These are phyloP conservation scores for Oreamnos americanus DNA, from an alignment of 2,113 vertebrate genomes.

Conservation along the genomic window DNA sequence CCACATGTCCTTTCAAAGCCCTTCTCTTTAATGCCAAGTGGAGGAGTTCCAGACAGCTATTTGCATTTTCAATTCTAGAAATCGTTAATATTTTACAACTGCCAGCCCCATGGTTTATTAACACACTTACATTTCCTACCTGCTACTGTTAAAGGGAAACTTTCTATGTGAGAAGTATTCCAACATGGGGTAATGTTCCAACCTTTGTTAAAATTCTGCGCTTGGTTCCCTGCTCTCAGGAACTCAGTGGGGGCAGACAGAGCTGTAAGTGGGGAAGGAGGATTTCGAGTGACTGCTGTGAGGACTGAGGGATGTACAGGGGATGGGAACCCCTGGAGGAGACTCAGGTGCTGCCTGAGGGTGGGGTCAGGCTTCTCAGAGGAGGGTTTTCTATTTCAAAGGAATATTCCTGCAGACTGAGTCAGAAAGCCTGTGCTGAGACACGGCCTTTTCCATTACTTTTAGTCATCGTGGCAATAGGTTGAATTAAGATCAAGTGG, in stretches of 20 bases:
- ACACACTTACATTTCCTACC: slow-evolving; percentile 34
- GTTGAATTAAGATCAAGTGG: background rate
- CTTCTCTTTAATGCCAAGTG: slow-evolving; percentile 52
- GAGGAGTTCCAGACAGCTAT: slow-evolving; percentile 54
- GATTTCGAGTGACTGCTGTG: accelerated
- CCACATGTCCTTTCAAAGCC: slow-evolving; percentile 41
- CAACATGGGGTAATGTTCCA: background rate
- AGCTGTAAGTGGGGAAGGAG: accelerated
- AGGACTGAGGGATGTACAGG: background rate
- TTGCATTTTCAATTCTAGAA: slow-evolving; percentile 70
- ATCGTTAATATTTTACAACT: slow-evolving; percentile 64
- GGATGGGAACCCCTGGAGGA: background rate
- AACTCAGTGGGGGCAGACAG: accelerated
- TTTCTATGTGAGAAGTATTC: slow-evolving; percentile 6
- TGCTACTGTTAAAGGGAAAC: slow-evolving; percentile 23
- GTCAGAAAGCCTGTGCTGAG: background rate
- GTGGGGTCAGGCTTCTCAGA: background rate
- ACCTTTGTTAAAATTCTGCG: background rate
- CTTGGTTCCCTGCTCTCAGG: background rate
- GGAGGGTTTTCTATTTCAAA: background rate
- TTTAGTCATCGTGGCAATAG: background rate
- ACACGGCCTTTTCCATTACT: background rate
- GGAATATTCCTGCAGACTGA: background rate
- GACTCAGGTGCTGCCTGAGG: background rate
- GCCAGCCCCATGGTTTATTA: slow-evolving; percentile 43